Conservation (phyloP, 2,888 invertebrate genomes). For the Caenorhabditis doughertyi region DNA sequence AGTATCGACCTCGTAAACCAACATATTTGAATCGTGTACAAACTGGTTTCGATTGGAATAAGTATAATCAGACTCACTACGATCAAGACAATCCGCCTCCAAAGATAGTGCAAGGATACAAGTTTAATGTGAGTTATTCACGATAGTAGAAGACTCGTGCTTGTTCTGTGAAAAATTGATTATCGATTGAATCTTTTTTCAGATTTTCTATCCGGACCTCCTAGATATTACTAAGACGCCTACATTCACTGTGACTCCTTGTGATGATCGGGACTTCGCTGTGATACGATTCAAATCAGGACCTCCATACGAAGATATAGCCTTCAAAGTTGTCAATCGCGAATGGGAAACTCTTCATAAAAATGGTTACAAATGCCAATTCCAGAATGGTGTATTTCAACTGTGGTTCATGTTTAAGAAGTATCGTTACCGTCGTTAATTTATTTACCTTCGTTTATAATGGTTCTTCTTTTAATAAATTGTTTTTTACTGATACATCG, state of each 20-base stretch:
- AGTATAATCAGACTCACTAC: slow-evolving; percentile 99
- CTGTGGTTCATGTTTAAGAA: slow-evolving; percentile 99
- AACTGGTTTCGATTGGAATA: slow-evolving; percentile 99
- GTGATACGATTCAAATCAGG: slow-evolving; percentile 94
- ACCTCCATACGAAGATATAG: slow-evolving; percentile 92
- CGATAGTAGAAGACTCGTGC: background rate
- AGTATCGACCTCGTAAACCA: slow-evolving; percentile 97
- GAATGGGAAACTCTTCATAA: slow-evolving; percentile 97
- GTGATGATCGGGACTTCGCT: slow-evolving; percentile 93
- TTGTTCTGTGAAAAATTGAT: background rate
- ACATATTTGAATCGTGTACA: slow-evolving; percentile 93
- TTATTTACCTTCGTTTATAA: background rate
- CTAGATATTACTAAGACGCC: slow-evolving; percentile 95
- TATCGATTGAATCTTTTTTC: slow-evolving; percentile 65
- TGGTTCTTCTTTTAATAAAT: slow-evolving; percentile 22
- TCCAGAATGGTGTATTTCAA: slow-evolving; percentile 99
- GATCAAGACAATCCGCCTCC: slow-evolving; percentile 99
- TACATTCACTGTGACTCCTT: slow-evolving; percentile 89
- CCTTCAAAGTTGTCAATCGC: slow-evolving; percentile 88
- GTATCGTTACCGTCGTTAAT: slow-evolving; percentile 90
- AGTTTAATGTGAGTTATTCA: slow-evolving; percentile 89
- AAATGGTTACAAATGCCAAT: slow-evolving; percentile 97
- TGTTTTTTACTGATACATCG: slow-evolving; percentile 2
- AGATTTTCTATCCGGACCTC: slow-evolving; percentile 98
- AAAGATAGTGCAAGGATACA: slow-evolving; percentile 99